Evolutionary conservation across 2,797 vertebrate genomes (phyloP).

Genomic region (Acanthiza pusilla): DNA sequence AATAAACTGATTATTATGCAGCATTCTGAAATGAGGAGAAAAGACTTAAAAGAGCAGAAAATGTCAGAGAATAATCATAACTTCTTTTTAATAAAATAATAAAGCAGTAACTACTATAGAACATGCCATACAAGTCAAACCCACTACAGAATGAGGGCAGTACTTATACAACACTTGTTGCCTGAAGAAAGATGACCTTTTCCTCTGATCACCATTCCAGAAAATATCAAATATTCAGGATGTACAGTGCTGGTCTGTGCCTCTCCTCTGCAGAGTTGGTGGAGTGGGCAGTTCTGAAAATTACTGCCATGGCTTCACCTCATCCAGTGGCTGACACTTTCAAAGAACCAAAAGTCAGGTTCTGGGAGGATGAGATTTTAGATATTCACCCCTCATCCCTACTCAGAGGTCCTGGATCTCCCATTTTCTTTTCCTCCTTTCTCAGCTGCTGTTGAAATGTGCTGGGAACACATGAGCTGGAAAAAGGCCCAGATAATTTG

Average conservation of each 20-base stretch:
- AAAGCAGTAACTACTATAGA: neutral
- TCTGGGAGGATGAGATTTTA: neutral
- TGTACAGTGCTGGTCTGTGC: neutral
- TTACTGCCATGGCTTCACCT: neutral
- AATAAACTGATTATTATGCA: neutral
- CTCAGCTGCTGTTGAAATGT: neutral
- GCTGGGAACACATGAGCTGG: neutral
- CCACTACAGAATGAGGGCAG: neutral
- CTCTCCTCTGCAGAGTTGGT: neutral
- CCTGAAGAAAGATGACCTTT: neutral
- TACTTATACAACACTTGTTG: neutral
- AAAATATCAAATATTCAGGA: neutral
- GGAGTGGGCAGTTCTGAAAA: neutral
- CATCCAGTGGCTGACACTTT: neutral
- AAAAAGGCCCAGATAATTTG: neutral
- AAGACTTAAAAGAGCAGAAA: neutral
- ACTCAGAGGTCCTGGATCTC: neutral
- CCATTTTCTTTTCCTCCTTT: neutral
- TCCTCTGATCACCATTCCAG: neutral
- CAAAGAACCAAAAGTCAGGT: neutral
- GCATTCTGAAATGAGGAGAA: neutral
- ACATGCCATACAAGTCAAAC: neutral
- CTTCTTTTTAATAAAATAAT: neutral
- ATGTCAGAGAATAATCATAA: neutral
- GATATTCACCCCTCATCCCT: neutral